Evolutionary conservation across 1,140 invertebrate genomes (phyloP).

Genomic region (Schlechtendalia chinensis): DNA sequence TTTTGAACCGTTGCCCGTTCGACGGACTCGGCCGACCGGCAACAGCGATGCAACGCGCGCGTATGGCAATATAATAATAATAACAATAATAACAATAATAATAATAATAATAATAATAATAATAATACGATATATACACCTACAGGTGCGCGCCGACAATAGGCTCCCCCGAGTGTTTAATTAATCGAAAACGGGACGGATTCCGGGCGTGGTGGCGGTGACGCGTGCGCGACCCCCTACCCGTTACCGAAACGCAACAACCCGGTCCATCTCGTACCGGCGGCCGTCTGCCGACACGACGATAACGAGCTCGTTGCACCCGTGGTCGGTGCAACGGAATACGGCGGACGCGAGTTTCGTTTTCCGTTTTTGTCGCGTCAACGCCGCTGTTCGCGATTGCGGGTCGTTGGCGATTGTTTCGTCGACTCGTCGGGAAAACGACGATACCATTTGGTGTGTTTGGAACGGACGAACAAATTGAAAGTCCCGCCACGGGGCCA

Average conservation of each 20-base stretch:
- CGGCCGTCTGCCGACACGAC: too few species aligned
- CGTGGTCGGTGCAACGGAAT: too few species aligned
- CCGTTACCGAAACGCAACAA: background rate
- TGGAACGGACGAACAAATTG: too few species aligned
- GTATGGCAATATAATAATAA: background rate
- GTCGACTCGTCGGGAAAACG: too few species aligned
- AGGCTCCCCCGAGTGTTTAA: constrained; percentile 25
- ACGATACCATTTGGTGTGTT: too few species aligned
- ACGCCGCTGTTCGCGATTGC: too few species aligned
- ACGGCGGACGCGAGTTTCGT: too few species aligned
- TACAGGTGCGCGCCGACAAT: constrained; percentile 31
- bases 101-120: background rate
- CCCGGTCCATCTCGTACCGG: background rate
- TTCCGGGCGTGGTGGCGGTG: constrained; percentile 4
- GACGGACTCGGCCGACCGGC: background rate
- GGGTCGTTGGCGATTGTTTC: too few species aligned
- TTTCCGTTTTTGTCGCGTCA: too few species aligned
- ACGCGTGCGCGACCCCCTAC: background rate
- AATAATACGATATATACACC: background rate
- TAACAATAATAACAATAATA: background rate
- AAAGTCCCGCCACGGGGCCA: too few species aligned
- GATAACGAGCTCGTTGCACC: too few species aligned
- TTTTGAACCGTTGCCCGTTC: constrained; percentile 3
- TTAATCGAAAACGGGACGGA: constrained; percentile 31
- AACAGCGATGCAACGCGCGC: background rate